Conservation (phyloP, 2,888 invertebrate species). For the Eristalis arbustorum region DNA sequence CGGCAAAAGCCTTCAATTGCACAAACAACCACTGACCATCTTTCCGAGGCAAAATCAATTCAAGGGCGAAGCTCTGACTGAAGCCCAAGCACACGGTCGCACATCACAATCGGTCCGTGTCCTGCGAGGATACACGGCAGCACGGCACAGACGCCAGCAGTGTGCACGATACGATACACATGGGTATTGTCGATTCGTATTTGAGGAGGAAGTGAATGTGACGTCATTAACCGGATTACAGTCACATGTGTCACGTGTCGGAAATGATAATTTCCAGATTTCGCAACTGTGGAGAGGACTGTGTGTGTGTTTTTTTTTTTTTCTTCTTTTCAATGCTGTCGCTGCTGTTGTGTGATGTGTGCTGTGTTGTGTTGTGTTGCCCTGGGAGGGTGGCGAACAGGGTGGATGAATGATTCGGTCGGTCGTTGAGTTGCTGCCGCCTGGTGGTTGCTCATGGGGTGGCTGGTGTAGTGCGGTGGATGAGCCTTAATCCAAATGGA, state of each 20-base stretch:
- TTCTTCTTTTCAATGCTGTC: background rate
- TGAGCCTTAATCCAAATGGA: constrained; percentile 46
- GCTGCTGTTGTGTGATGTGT: background rate
- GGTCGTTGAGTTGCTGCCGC: background rate
- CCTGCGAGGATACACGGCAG: background rate
- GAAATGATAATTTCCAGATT: constrained; percentile 64
- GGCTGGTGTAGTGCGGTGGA: constrained; percentile 4
- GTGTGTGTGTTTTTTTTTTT: background rate
- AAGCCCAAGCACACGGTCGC: background rate
- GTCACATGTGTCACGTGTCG: constrained; percentile 69
- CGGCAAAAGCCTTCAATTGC: constrained; percentile 10
- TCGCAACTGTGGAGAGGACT: constrained; percentile 35
- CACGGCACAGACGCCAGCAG: background rate
- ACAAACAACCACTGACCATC: constrained; percentile 4
- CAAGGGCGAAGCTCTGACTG: background rate
- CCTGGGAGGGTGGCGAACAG: background rate
- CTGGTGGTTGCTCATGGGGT: background rate
- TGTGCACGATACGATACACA: constrained; percentile 1
- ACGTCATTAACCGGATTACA: constrained; percentile 64
- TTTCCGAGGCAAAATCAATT: background rate
- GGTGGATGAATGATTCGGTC: constrained; percentile 1
- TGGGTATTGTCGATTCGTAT: background rate
- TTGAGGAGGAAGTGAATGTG: constrained; percentile 38
- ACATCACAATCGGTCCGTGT: background rate
- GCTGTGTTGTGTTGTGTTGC: background rate